Conservation (phyloP, 1,140 invertebrate species). For the Macrobrachium rosenbergii region DNA sequence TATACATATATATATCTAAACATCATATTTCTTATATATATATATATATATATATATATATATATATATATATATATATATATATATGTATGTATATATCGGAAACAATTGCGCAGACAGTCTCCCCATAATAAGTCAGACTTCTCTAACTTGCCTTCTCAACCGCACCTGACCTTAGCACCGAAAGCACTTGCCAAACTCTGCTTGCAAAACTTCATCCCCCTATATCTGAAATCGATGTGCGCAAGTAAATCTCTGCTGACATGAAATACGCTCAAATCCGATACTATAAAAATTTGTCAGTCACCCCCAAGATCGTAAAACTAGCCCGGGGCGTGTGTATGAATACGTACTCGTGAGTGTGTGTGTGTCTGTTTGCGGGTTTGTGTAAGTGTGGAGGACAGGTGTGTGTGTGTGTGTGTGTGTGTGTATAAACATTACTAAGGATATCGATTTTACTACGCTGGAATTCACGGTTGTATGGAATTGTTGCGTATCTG, state of each 20-base stretch:
- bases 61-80: slow-evolving; percentile 9
- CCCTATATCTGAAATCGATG: too few species aligned
- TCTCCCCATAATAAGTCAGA: too few species aligned
- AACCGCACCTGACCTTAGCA: too few species aligned
- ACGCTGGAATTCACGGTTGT: too few species aligned
- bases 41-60: slow-evolving; percentile 5
- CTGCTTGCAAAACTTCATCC: too few species aligned
- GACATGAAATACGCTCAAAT: too few species aligned
- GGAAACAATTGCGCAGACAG: neutral
- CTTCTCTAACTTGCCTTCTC: too few species aligned
- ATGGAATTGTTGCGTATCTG: neutral
- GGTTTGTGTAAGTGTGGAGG: neutral
- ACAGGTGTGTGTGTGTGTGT: slow-evolving; percentile 17
- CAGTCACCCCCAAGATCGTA: too few species aligned
- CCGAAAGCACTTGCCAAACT: too few species aligned
- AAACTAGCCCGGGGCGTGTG: neutral
- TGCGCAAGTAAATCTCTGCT: too few species aligned
- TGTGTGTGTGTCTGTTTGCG: slow-evolving; percentile 29
- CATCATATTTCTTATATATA: slow-evolving; percentile 2
- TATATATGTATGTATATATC: neutral
- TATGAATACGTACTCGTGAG: neutral
- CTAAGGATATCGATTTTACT: neutral
- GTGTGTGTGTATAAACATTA: neutral
- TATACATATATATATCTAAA: too few species aligned
- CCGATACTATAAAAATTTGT: too few species aligned